Evolutionary conservation across 2,888 invertebrate genomes (phyloP), one percentile per base, ranked within the genome.

Genomic region (Brenthis daphne): DNA sequence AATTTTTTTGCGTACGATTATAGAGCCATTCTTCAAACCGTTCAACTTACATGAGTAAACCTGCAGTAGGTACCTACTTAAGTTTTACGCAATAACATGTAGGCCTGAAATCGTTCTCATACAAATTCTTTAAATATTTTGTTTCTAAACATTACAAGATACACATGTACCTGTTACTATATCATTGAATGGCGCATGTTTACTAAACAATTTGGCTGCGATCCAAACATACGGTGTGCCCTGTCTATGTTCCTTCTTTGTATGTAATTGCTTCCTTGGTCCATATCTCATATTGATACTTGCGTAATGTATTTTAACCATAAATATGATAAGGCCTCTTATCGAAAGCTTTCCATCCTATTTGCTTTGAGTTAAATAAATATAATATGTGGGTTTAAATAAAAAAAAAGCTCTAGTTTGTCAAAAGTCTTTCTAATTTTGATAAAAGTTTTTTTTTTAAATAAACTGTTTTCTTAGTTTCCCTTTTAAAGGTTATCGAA

Each of bases 191-290:
- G 61, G 58, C 67, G 75, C 77, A 54, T 63, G 61, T 67, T 78
- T 76, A 77, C 73, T 77, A 75, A 79, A 79, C 76, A 69, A 76
- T 63, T 82, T 84, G 86, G 84, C 83, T 14, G 51, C 43, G 60
- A 12, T 80, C 85, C 86, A 65, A 63, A 55, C 70, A 68, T 65
- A 56, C 57, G 63, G 65, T 65, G 57, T 64, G 63, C 67, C 65
- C 69, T 66, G 66, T 43, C 64, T 68, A 67, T 65, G 47, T 65
- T 64, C 70, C 57, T 57, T 50, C 67, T 68, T 61, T 58, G 53
- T 43, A 58, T 63, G 65, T 57, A 55, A 65, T 68, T 54, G 57
- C 51, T 65, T 63, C 65, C 63, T 55, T 54, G 37, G 43, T 68
- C 63, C 50, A 71, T 63, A 68, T 61, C 63, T 63, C 53, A 43